Evolutionary conservation across 2,113 vertebrate genomes (phyloP).

Genomic region (Chroicocephalus ridibundus): DNA sequence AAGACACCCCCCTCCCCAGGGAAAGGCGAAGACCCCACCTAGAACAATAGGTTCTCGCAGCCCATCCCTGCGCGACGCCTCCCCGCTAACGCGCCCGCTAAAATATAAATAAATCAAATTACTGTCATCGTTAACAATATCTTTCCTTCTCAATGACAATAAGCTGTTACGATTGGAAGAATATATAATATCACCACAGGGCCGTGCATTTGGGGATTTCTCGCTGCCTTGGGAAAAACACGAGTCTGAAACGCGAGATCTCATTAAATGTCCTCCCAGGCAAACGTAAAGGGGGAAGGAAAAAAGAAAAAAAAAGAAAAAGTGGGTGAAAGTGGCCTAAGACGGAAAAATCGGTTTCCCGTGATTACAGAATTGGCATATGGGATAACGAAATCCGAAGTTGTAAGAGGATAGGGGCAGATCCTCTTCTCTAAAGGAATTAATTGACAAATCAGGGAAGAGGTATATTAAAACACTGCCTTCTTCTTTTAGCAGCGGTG

Average conservation of each 20-base stretch:
- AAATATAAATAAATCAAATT: slow-evolving; percentile 62
- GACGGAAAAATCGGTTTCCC: slow-evolving; percentile 12
- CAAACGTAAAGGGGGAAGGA: not conserved
- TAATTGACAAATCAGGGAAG: slow-evolving; percentile 56
- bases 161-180: slow-evolving; percentile 62
- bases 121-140: slow-evolving; percentile 53
- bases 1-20: not conserved
- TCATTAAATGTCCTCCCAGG: slow-evolving; percentile 12
- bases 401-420: not conserved
- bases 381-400: slow-evolving; percentile 17
- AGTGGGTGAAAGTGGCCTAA: slow-evolving; percentile 22
- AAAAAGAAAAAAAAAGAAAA: not conserved
- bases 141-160: slow-evolving; percentile 56
- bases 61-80: not conserved
- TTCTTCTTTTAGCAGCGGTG: slow-evolving; percentile 57
- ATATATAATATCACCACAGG: slow-evolving; percentile 50
- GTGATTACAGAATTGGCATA: slow-evolving; percentile 6
- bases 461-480: slow-evolving; percentile 42
- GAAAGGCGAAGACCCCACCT: not conserved
- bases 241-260: slow-evolving; percentile 22
- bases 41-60: slow-evolving; percentile 68
- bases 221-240: slow-evolving; percentile 38
- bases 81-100: not conserved
- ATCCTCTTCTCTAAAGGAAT: slow-evolving; percentile 47
- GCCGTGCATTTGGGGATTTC: slow-evolving; percentile 54